Evolutionary conservation across 1,140 invertebrate species (phyloP).

Genomic region (Drosophila rhopaloa): DNA sequence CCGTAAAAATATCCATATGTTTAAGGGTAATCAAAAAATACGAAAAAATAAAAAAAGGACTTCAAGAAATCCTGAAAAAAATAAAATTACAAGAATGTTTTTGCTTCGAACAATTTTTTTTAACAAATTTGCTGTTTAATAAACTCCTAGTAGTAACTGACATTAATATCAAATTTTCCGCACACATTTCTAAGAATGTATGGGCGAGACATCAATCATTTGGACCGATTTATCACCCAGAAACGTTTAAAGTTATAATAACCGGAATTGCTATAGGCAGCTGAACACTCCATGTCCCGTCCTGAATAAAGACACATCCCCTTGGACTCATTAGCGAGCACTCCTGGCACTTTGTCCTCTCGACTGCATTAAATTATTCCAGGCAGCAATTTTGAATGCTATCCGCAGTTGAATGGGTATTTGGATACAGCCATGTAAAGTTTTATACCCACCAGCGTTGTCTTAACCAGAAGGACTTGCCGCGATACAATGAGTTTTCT

Average conservation of each 20-base stretch:
- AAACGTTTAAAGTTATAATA: conserved; percentile 68
- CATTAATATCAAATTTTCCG: conserved; percentile 3
- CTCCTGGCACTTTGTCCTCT: conserved; percentile 39
- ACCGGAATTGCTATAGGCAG: conserved; percentile 45
- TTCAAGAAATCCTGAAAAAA: no score
- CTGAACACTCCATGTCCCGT: conserved; percentile 17
- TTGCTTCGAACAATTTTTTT: no score
- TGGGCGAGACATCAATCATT: conserved; percentile 49
- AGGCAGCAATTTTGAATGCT: conserved; percentile 49
- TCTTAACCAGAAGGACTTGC: conserved; percentile 56
- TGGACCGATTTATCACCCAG: conserved; percentile 48
- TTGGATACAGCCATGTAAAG: conserved; percentile 41
- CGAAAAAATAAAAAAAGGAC: no score
- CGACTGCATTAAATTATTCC: conserved; percentile 59
- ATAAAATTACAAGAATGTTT: no score
- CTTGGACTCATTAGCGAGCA: conserved; percentile 58
- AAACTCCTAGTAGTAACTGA: neutral
- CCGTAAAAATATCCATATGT: conserved; percentile 5
- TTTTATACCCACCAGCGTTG: conserved; percentile 66
- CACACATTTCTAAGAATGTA: conserved; percentile 6
- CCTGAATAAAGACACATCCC: conserved; percentile 19
- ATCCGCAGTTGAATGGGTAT: conserved; percentile 42
- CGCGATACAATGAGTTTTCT: conserved; percentile 49
- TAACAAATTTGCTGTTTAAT: no score
- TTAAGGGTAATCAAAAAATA: neutral